phyloP scores from a whole-genome alignment of 2,888 invertebrate genomes.

The Panopea generosa region DNA sequence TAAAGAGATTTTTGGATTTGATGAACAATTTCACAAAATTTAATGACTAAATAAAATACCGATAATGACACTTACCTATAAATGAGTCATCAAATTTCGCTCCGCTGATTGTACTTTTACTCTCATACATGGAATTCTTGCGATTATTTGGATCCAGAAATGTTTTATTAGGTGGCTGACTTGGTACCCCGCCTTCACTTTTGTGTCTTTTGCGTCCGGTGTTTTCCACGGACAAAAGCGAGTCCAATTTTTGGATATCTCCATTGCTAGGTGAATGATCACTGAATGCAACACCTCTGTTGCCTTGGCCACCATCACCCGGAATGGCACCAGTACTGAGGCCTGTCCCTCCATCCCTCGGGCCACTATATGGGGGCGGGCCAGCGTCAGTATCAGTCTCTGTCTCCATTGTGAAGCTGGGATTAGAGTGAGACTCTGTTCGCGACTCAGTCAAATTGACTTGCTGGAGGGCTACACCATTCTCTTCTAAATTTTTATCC shows the following conservation, averaged over 20 bases:
- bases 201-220: slow-evolving; percentile 63
- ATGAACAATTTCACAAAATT: too few relatives aligned
- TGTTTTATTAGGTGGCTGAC: slow-evolving; percentile 31
- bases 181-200: slow-evolving; percentile 60
- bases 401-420: slow-evolving; percentile 53
- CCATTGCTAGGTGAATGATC: slow-evolving; percentile 9
- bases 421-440: slow-evolving; percentile 42
- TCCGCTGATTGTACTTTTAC: slow-evolving; percentile 68
- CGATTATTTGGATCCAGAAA: slow-evolving; percentile 60
- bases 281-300: slow-evolving; percentile 4
- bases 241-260: slow-evolving; percentile 27
- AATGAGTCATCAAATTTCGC: slow-evolving; percentile 72
- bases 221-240: slow-evolving; percentile 23
- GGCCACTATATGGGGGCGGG: slow-evolving; percentile 46
- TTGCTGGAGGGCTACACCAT: slow-evolving; percentile 24
- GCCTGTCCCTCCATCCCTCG: slow-evolving; percentile 1
- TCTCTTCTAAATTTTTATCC: slow-evolving; percentile 11
- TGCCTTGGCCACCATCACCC: neutral
- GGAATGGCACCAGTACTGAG: slow-evolving; percentile 10
- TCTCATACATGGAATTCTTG: slow-evolving; percentile 66
- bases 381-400: slow-evolving; percentile 37
- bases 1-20: too few relatives aligned
- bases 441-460: neutral
- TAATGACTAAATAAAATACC: neutral
- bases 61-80: slow-evolving; percentile 58